Evolutionary conservation across 2,888 invertebrate genomes (phyloP), one percentile per base, ranked within the genome.

Genomic region (Laspeyria flexula): DNA sequence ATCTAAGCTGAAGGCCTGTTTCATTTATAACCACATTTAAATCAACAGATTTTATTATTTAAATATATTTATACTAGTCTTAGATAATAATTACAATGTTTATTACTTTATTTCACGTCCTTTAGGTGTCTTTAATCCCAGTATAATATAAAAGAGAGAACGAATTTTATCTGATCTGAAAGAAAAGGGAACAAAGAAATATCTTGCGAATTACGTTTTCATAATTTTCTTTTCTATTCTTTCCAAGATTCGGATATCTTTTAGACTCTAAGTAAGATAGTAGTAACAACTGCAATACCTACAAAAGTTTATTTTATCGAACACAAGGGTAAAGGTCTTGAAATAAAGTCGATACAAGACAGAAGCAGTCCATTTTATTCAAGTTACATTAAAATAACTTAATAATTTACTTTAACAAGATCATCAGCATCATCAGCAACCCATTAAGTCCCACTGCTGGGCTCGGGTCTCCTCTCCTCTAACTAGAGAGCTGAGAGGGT

Each of bases 361-460:
- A 25, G 3, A 4, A 25, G 25, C 25, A 3, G 7, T 25, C 9
- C 21, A 21, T 2, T 21, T 21, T n/a, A n/a, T n/a, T n/a, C n/a
- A n/a, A n/a, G n/a, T n/a, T n/a, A n/a, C n/a, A 21, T 21, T 21
- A 5, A 21, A 21, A 21, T 21, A 21, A 21, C n/a, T n/a, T n/a
- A 18, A 18, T 43, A 49, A 40, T 62, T 62, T 45, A 6, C 44
- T 48, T 31, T 43, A 48, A 54, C 42, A 37, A 62, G 34, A n/a
- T n/a, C n/a, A n/a, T n/a, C n/a, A n/a, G n/a, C n/a, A n/a, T n/a
- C n/a, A n/a, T n/a, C n/a, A n/a, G n/a, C n/a, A n/a, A n/a, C n/a
- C n/a, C n/a, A n/a, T n/a, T n/a, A n/a, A n/a, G n/a, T n/a, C n/a
- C n/a, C n/a, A n/a, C n/a, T n/a, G n/a, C n/a, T n/a, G n/a, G n/a